Percentiles rank a stretch among this genome's conserved stretches.
Evolutionary conservation across 1,140 invertebrate genomes (phyloP).

Genomic region (Dysdera silvatica): DNA sequence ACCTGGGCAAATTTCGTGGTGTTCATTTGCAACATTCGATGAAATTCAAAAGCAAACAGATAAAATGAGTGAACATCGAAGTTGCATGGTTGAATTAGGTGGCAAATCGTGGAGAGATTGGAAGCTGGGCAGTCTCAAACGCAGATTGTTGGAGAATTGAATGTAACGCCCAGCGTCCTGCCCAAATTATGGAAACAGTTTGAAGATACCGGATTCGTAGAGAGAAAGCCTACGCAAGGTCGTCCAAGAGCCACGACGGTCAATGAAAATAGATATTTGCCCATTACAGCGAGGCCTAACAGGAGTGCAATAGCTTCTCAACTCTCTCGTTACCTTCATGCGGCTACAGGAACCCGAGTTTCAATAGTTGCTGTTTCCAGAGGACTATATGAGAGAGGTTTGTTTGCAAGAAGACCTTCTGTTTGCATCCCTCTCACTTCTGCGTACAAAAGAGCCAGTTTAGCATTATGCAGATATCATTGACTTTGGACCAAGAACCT

Average conservation of each 20-base stretch:
- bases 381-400: neutral
- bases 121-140: neutral
- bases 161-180: neutral
- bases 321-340: neutral
- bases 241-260: neutral
- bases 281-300: neutral
- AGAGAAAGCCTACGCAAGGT: neutral
- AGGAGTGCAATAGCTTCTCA: neutral
- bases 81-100: neutral
- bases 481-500: no score
- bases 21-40: no score
- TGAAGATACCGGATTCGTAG: neutral
- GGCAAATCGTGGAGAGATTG: constrained; percentile 4
- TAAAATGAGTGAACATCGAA: neutral
- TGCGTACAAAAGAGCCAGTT: no score
- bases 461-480: no score
- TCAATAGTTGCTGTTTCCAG: neutral
- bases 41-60: no score
- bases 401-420: neutral
- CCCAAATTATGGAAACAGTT: neutral
- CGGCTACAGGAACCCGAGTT: constrained; percentile 2
- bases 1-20: no score
- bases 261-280: neutral
- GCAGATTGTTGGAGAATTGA: neutral
- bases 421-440: neutral